Evolutionary conservation across 2,797 vertebrate species (phyloP).

Genomic region (Takifugu ocellatus): DNA sequence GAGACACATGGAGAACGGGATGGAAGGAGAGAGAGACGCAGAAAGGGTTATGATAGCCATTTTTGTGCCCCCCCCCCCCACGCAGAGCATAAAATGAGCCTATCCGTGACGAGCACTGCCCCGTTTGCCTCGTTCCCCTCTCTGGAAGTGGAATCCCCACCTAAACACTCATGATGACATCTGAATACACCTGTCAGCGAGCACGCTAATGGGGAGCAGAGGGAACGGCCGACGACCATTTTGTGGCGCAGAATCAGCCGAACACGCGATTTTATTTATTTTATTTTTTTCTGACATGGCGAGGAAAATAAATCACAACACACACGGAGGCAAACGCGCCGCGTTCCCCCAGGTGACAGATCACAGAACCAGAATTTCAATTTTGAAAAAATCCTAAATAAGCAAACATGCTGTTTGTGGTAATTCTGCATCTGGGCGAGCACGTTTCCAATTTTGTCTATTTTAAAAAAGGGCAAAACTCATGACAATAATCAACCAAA

Average conservation of each 20-base stretch:
- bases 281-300: background rate
- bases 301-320: conserved; percentile 1
- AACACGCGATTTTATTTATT: conserved; percentile 1
- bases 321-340: too few relatives aligned
- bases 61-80: conserved; percentile 19
- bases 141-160: conserved; percentile 41
- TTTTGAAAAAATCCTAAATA: too few relatives aligned
- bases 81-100: conserved; percentile 59
- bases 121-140: conserved; percentile 42
- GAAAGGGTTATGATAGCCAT: conserved; percentile 65
- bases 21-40: conserved; percentile 19
- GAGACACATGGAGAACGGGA: conserved; percentile 39
- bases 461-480: conserved; percentile 7
- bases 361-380: too few relatives aligned
- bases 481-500: conserved; percentile 8
- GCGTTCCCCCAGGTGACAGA: too few relatives aligned
- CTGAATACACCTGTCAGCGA: conserved; percentile 47
- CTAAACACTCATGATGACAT: conserved; percentile 28
- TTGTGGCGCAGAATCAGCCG: conserved; percentile 28
- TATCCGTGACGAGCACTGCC: conserved; percentile 49
- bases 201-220: conserved; percentile 32
- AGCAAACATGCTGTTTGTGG: too few relatives aligned
- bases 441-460: conserved; percentile 4
- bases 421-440: conserved; percentile 9
- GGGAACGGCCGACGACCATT: conserved; percentile 27